Evolutionary conservation across 1,140 invertebrate species (phyloP), one percentile per base, ranked within the genome.

Genomic region (Drosophila nigromelanica): DNA sequence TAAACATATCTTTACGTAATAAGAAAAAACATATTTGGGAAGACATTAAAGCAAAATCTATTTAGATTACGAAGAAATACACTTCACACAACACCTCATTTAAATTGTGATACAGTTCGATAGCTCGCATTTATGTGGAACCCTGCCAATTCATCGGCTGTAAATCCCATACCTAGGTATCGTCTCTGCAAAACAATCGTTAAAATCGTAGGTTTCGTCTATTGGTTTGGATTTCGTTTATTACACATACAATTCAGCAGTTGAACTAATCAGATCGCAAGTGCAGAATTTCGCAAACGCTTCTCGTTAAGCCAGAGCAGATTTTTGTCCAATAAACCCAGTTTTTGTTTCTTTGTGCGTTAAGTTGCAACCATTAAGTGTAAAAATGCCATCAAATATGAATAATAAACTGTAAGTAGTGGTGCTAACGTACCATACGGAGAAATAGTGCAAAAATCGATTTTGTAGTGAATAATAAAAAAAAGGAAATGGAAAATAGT

Each of bases 361-460:
- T 76, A 89, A 86, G 51, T 89, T 90, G 78, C 83, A 91, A 91
- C 73, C 76, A 91, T 80, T 91, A 79, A 81, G 73, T 76, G 74
- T 90, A 68, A 91, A 90, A 82, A 91, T 91, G 90, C 90, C 90
- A 90, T 90, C 90, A 79, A 90, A 78, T 54, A 91, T 91, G 90
- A 91, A 91, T 91, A 91, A 91, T 91, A 91, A 91, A 90, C 90
- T 91, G 90, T 91, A 91, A 91, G 90, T 91, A 90, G 75, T 89
- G 77, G 85, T 71, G 39, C 48, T 33, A 43, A 74, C 58, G 55
- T 47, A 33, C 64, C 76, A 76, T 69, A 63, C 68, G 67, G 37
- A 52, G 40, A 83, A 76, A 79, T 63, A 85, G 77, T 80, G 85
- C 69, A 73, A 77, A 78, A 86, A 78, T 90, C 81, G 86, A 89